Conservation (phyloP, 1,140 invertebrate species). For the Trichoplusia ni region DNA sequence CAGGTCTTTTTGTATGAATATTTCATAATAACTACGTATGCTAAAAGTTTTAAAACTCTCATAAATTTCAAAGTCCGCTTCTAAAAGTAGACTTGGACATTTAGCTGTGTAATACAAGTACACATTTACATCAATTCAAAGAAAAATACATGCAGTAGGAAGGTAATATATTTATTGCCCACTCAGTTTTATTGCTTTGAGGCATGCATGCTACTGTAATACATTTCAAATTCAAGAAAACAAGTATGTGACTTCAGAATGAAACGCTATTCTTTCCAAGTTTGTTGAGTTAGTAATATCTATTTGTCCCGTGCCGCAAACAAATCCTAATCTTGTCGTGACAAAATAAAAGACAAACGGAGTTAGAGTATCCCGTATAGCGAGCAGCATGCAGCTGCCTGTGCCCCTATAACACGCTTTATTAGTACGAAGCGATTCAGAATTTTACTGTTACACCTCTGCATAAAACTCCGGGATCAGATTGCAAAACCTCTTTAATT, state of each 20-base stretch:
- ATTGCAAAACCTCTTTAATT: constrained; percentile 22
- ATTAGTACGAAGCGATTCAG: constrained; percentile 16
- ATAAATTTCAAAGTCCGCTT: neutral
- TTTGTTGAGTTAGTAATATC: constrained; percentile 35
- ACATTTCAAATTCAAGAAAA: constrained; percentile 21
- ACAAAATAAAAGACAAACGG: constrained; percentile 11
- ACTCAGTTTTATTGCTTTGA: constrained; percentile 13
- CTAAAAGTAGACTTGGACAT: neutral
- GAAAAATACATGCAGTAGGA: neutral
- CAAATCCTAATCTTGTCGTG: neutral
- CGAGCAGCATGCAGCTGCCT: neutral
- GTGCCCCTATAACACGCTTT: constrained; percentile 10
- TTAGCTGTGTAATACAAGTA: neutral
- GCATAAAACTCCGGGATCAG: constrained; percentile 18
- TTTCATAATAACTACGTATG: no score
- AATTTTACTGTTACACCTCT: constrained; percentile 28
- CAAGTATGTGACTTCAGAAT: constrained; percentile 27
- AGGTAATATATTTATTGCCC: constrained; percentile 12
- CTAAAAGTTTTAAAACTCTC: neutral
- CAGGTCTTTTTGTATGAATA: no score
- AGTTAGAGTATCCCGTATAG: neutral
- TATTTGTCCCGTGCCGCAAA: constrained; percentile 38
- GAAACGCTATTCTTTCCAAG: constrained; percentile 33
- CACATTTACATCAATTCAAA: neutral
- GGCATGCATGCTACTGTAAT: constrained; percentile 9